phyloP scores from a whole-genome alignment of 2,797 vertebrate species.

The Merluccius polli region DNA sequence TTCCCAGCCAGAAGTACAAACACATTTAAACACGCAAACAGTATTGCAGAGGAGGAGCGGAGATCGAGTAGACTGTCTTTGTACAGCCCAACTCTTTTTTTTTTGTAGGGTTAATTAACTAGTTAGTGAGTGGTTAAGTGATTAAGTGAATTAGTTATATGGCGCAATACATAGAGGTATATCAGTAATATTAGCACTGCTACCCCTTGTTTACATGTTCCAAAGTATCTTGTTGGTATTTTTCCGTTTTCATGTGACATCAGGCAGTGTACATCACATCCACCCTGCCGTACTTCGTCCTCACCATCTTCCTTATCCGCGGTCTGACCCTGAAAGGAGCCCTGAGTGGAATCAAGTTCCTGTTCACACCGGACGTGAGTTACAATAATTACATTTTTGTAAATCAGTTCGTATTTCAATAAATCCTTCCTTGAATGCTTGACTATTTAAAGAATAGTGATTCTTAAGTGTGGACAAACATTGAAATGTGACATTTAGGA shows the following conservation, averaged over 20 bases:
- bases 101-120: no score
- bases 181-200: background rate
- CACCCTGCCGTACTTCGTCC: constrained; percentile 86
- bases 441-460: background rate
- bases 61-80: background rate
- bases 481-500: background rate
- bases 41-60: background rate
- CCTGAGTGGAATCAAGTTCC: constrained; percentile 78
- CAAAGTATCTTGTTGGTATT: background rate
- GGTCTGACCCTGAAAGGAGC: constrained; percentile 89
- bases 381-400: no score
- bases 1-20: background rate
- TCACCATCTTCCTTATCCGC: constrained; percentile 91
- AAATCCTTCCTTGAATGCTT: background rate
- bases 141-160: background rate
- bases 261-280: constrained; percentile 94
- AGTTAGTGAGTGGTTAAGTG: background rate
- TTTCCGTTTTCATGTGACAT: background rate
- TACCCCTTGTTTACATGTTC: background rate
- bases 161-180: no score
- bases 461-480: background rate
- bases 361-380: constrained; percentile 89
- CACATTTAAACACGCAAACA: background rate
- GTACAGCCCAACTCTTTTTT: no score
- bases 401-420: background rate